Evolutionary conservation across 2,888 invertebrate genomes (phyloP).

Genomic region (Drosophila siamana): DNA sequence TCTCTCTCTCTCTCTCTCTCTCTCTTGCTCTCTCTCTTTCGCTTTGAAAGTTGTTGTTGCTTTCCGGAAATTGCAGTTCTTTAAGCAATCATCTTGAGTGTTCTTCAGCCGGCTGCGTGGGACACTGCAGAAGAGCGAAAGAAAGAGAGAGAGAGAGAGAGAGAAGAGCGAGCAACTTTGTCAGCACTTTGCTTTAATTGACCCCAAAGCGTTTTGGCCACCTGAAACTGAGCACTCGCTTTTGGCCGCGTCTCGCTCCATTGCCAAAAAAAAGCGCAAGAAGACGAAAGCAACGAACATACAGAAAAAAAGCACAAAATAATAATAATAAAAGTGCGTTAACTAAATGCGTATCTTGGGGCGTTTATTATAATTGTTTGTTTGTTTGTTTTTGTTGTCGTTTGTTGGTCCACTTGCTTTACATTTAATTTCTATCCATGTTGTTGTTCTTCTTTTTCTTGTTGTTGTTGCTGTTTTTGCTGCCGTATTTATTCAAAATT

Average conservation of each 20-base stretch:
- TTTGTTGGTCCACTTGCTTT: slow-evolving; percentile 41
- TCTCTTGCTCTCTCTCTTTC: not conserved
- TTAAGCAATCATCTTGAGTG: slow-evolving; percentile 6
- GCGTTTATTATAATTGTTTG: slow-evolving; percentile 59
- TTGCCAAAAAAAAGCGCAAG: slow-evolving; percentile 2
- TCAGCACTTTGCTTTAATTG: slow-evolving; percentile 28
- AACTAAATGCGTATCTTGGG: slow-evolving; percentile 41
- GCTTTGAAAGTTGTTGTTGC: slow-evolving; percentile 8
- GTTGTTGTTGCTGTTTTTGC: slow-evolving; percentile 31
- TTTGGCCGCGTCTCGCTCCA: slow-evolving; percentile 15
- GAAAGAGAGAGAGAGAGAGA: too few species aligned
- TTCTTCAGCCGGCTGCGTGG: slow-evolving; percentile 13
- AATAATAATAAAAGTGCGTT: slow-evolving; percentile 18
- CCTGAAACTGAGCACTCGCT: slow-evolving; percentile 14
- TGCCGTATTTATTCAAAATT: slow-evolving; percentile 63
- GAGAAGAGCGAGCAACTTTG: slow-evolving; percentile 8
- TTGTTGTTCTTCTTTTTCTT: slow-evolving; percentile 19
- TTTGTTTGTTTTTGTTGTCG: slow-evolving; percentile 38
- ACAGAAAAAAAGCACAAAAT: too few species aligned
- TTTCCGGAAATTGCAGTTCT: slow-evolving; percentile 19
- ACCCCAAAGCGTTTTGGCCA: slow-evolving; percentile 30
- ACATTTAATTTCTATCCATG: slow-evolving; percentile 57
- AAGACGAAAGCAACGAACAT: not conserved
- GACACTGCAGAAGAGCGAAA: too few species aligned
- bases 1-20: too few species aligned